These are phyloP conservation scores for Temnopleurus reevesii DNA, from an alignment of 53 echinoderm and acorn worm genomes.

Conservation along the genomic window DNA sequence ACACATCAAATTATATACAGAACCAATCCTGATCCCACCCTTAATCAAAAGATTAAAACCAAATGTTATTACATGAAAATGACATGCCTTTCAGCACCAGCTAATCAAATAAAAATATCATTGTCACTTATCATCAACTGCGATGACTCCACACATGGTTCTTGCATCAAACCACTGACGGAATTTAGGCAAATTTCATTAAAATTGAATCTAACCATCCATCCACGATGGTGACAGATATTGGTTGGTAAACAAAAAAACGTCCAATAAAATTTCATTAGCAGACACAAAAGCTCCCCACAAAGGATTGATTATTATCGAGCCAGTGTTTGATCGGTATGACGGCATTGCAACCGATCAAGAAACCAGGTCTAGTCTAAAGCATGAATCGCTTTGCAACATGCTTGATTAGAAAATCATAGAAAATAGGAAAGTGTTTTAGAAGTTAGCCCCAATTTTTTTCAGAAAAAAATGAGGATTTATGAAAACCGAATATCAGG, in stretches of 20 bases:
- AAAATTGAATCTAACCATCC: slow-evolving; percentile 11
- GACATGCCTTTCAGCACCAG: background rate
- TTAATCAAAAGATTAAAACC: background rate
- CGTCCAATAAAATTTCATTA: slow-evolving; percentile 53
- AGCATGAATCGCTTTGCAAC: background rate
- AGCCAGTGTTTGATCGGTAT: background rate
- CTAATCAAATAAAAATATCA: background rate
- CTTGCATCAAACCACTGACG: background rate
- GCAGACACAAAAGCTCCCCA: slow-evolving; percentile 20
- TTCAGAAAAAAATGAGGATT: too few relatives aligned
- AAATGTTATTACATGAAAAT: background rate
- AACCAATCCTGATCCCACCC: background rate
- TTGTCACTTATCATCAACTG: background rate
- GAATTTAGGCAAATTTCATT: slow-evolving; percentile 38
- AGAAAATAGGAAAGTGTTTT: too few relatives aligned
- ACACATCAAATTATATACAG: background rate
- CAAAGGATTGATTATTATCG: slow-evolving; percentile 34
- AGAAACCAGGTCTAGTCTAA: background rate
- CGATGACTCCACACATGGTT: background rate
- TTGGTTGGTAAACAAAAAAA: background rate
- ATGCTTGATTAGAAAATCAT: background rate
- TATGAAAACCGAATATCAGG: too few relatives aligned
- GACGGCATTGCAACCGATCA: background rate
- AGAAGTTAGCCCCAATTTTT: too few relatives aligned
- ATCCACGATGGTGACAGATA: slow-evolving; percentile 10